Conservation (phyloP, 2,888 invertebrate genomes). For the Phengaris alcon region DNA sequence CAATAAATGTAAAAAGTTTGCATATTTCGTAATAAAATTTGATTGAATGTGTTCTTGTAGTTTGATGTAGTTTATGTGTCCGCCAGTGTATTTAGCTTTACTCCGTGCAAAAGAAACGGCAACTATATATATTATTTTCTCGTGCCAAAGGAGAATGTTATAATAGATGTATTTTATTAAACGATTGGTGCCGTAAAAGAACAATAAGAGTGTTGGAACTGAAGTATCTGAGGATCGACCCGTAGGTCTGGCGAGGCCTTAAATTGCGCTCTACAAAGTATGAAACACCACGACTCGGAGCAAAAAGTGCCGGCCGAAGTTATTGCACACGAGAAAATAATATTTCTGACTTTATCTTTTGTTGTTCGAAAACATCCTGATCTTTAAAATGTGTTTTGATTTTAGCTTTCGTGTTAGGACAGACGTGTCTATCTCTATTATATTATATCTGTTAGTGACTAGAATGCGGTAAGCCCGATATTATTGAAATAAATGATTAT, state of each 20-base stretch:
- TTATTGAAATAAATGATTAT: too few relatives aligned
- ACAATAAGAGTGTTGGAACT: conserved; percentile 26
- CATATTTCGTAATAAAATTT: too few relatives aligned
- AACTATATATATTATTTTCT: not conserved
- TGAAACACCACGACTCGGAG: not conserved
- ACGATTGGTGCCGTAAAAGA: not conserved
- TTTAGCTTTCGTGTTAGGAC: not conserved
- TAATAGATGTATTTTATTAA: conserved; percentile 6
- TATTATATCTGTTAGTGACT: not conserved
- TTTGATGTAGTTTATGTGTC: too few relatives aligned
- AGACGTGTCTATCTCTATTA: not conserved
- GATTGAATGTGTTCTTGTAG: too few relatives aligned
- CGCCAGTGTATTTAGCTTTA: conserved; percentile 5
- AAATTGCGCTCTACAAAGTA: conserved; percentile 25
- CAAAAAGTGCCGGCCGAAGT: not conserved
- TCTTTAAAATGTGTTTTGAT: conserved; percentile 6
- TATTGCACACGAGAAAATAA: conserved; percentile 24
- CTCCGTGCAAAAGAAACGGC: not conserved
- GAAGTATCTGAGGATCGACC: conserved; percentile 16
- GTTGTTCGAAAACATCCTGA: conserved; percentile 14
- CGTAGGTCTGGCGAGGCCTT: conserved; percentile 11
- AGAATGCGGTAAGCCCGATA: too few relatives aligned
- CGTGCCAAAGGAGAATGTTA: not conserved
- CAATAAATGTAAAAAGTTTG: too few relatives aligned
- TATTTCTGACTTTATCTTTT: conserved; percentile 25